Evolutionary conservation across 2,113 vertebrate genomes (phyloP), one percentile per base, ranked within the genome.

Genomic region (Scortum barcoo): DNA sequence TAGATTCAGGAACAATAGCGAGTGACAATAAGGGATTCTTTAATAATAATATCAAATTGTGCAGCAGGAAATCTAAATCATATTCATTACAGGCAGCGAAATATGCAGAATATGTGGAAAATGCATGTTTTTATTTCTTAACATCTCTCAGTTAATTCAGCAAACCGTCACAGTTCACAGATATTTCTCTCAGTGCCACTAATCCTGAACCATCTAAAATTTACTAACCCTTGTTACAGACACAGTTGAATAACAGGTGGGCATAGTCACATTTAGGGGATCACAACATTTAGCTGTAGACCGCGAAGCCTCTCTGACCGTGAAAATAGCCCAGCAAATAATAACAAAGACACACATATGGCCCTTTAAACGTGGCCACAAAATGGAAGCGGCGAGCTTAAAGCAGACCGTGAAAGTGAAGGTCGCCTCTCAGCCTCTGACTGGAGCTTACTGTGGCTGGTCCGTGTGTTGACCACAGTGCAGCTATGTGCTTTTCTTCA

Each of bases 191-290:
- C 53, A 26, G 72, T 57, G 50, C 72, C 57, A 14, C 56, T 65
- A 57, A 71, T 71, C 42, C 81, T 51, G 17, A 22, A 71, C 48
- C 74, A 61, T 81, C 53, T 71, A 56, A 73, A 89, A 88, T 73
- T 80, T 67, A 42, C 60, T 78, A 62, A n/a, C 58, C 50, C 78
- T 61, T 69, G 66, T 78, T 81, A 56, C 60, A 84, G 73, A 78
- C 69, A 67, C 54, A 38, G 65, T 80, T 84, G 86, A 88, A 94
- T 95, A 95, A 95, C 94, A 95, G 95, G 95, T 95, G 94, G 91
- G 87, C 83, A 94, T 85, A 56, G 19, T 86, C 81, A 69, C 83
- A 86, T n/a, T n/a, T n/a, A n/a, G n/a, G n/a, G n/a, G n/a, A 22
- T 86, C 81, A 69, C 83, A 86, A 63, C 73, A 72, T 77, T 68